Base-by-base conservation (phyloP, 2,888 invertebrate species). In the Eulithis testata region DNA sequence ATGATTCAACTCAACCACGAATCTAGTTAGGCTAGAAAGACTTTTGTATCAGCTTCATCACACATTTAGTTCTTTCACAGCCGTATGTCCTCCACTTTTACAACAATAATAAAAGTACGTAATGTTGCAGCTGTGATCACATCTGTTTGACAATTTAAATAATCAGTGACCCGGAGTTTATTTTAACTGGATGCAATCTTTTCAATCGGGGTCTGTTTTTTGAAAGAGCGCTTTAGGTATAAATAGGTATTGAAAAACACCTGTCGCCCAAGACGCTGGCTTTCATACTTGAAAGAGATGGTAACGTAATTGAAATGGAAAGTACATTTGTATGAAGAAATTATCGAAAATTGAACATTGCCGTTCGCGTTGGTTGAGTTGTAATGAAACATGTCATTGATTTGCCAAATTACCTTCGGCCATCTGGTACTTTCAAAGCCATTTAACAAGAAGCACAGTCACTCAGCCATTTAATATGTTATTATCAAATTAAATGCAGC, bases 91-190 rank as follows among this genome's bases (percentile, higher is more conserved):
- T 44, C 55, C 55, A 63, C 63, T 56, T 51, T 51, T 52, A 63
- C 52, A 63, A 44, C 40, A 54, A 44, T 44, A 55, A 44, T 44
- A 11, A 45, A 14, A 52, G 21, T 63, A 62, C 51, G 37, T 53
- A 14, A 45, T 40, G 31, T 0, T 59, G 51, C 60, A 65, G 54
- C 60, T 60, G 60, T 56, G 55, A 14, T 47, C 60, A 56, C 65
- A 65, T 60, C 56, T 65, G 65, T 52, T 55, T 64, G 50, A 49
- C 53, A 64, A 60, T 63, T 57, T 53, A 40, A 52, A 60, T 60
- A 52, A 56, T 60, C 55, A 51, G 37, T 56, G 60, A 56, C 51
- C 52, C 21, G 12, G 11, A 51, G 45, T 45, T 51, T 57, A 45
- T 45, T 45, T 52, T 21, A 51, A 51, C 51, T 57, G 51, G 21